Evolutionary conservation across 2,888 invertebrate genomes (phyloP).

Genomic region (Aromia moschata): DNA sequence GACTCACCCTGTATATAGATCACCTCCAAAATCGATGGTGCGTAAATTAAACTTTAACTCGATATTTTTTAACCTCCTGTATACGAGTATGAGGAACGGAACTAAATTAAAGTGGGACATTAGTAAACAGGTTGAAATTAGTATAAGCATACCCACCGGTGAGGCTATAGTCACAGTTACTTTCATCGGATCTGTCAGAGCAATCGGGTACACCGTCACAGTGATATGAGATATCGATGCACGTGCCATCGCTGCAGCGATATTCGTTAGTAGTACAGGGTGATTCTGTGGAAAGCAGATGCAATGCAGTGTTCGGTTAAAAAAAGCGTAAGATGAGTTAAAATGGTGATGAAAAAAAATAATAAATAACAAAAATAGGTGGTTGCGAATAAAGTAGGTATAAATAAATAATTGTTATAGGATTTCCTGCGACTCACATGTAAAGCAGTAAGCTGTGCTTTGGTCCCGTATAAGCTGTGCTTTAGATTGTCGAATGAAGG

Average conservation of each 20-base stretch:
- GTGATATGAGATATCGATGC: slow-evolving; percentile 65
- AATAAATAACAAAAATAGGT: background rate
- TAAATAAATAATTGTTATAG: no score
- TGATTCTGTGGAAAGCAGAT: slow-evolving; percentile 48
- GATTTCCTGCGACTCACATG: no score
- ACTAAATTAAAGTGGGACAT: background rate
- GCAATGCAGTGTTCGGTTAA: slow-evolving; percentile 25
- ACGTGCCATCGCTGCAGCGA: slow-evolving; percentile 70
- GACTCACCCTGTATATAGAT: no score
- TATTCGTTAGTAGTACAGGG: slow-evolving; percentile 68
- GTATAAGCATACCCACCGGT: slow-evolving; percentile 49
- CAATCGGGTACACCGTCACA: slow-evolving; percentile 68
- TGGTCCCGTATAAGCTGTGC: no score
- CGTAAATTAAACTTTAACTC: no score
- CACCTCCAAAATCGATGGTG: no score
- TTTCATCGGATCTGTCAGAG: slow-evolving; percentile 66
- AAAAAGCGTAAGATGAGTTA: background rate
- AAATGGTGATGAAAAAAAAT: no score
- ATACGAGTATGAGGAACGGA: no score
- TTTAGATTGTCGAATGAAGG: no score
- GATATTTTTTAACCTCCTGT: no score
- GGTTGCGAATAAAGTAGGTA: background rate
- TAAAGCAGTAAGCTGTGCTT: no score
- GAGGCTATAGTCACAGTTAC: slow-evolving; percentile 58
- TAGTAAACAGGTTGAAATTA: slow-evolving; percentile 5